These are phyloP conservation scores for Proisotoma minuta DNA, from an alignment of 2,888 invertebrate genomes.

Conservation along the genomic window DNA sequence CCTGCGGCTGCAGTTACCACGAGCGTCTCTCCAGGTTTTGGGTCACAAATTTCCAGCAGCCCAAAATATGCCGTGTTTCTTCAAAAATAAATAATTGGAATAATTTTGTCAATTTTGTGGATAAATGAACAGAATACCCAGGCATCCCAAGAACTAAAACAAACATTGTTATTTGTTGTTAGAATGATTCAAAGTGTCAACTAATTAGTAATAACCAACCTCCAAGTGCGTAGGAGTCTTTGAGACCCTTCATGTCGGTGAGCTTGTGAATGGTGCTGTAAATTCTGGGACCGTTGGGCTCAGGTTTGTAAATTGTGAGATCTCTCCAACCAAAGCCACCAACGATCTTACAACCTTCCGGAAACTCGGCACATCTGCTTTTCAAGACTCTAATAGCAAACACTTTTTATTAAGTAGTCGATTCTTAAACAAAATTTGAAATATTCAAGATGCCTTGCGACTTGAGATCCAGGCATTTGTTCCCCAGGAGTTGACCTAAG, in stretches of 20 bases:
- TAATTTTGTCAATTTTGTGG: neutral
- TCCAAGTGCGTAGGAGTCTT: constrained; percentile 17
- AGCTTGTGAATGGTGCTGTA: constrained; percentile 18
- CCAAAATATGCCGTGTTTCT: constrained; percentile 73
- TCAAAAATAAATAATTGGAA: constrained; percentile 7
- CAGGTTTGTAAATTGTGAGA: constrained; percentile 22
- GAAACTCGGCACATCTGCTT: constrained; percentile 62
- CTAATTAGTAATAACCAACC: too few species aligned
- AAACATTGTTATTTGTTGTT: too few species aligned
- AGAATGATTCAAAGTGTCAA: too few species aligned
- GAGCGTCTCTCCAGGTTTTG: constrained; percentile 66
- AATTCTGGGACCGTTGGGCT: constrained; percentile 3
- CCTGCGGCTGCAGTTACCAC: constrained; percentile 72
- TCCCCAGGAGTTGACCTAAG: constrained; percentile 54
- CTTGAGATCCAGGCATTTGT: constrained; percentile 66
- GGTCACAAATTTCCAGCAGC: constrained; percentile 64
- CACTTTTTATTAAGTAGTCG: too few species aligned
- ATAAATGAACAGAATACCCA: neutral
- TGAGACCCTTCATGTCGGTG: constrained; percentile 24
- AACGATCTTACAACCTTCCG: constrained; percentile 61
- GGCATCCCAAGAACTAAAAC: too few species aligned
- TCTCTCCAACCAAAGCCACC: constrained; percentile 65
- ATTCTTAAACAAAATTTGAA: neutral
- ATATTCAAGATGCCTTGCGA: constrained; percentile 59
- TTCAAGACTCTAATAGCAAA: constrained; percentile 64